phyloP scores from a whole-genome alignment of 2,113 vertebrate species.

The Dipodomys spectabilis region DNA sequence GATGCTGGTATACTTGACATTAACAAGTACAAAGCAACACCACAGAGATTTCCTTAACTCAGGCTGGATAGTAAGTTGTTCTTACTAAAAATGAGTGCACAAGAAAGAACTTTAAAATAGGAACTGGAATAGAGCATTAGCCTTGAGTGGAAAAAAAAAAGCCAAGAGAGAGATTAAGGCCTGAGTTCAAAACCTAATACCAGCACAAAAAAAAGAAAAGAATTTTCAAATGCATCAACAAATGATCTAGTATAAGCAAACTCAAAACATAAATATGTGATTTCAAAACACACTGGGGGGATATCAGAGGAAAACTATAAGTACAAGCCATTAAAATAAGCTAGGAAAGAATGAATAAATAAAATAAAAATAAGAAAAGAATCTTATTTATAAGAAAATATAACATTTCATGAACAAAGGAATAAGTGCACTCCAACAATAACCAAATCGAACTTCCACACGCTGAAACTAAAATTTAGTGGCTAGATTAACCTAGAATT shows the following conservation, averaged over 20 bases:
- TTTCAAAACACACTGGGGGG: background rate
- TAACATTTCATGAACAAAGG: background rate
- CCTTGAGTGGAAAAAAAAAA: too few species aligned
- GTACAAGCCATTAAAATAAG: background rate
- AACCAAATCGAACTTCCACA: background rate
- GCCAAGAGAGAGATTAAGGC: too few species aligned
- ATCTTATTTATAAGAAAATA: background rate
- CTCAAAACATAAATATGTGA: background rate
- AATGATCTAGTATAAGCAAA: background rate
- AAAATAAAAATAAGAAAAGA: background rate
- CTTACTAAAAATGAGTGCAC: background rate
- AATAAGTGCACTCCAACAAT: background rate
- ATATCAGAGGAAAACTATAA: background rate
- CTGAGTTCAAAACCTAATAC: too few species aligned
- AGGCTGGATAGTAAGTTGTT: background rate
- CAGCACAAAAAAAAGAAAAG: background rate
- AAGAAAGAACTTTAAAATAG: background rate
- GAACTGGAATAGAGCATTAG: too few species aligned
- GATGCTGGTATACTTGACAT: background rate
- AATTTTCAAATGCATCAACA: too few species aligned
- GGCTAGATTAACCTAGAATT: background rate
- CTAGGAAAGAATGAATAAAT: background rate
- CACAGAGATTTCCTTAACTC: background rate
- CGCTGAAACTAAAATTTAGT: background rate
- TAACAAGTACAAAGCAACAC: background rate